phyloP scores from a whole-genome alignment of 2,888 invertebrate species.

The Plusia festucae region DNA sequence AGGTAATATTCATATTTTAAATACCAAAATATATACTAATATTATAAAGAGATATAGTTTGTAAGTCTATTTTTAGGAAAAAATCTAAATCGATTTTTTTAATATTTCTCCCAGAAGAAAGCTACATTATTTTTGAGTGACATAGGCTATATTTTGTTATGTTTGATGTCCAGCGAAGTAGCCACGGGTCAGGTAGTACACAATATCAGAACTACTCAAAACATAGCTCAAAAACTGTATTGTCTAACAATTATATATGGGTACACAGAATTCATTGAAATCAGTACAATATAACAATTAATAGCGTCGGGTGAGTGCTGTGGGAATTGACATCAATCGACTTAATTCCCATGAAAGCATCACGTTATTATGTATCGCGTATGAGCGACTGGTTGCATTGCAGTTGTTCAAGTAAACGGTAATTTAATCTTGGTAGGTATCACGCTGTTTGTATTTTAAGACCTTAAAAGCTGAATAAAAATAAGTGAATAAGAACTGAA shows the following conservation, averaged over 20 bases:
- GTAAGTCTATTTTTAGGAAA: no score
- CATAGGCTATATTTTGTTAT: no score
- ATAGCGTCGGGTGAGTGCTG: constrained; percentile 47
- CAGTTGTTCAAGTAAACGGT: neutral
- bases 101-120: no score
- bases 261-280: constrained; percentile 34
- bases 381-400: neutral
- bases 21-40: neutral
- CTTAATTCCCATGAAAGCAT: constrained; percentile 28
- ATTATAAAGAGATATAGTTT: no score
- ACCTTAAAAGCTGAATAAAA: no score
- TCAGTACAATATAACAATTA: constrained; percentile 51
- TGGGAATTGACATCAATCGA: constrained; percentile 58
- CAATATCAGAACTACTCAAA: no score
- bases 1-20: neutral
- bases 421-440: neutral
- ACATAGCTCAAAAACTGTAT: neutral
- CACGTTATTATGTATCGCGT: constrained; percentile 11
- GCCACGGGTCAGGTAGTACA: no score
- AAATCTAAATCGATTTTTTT: no score
- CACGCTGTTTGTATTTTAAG: neutral
- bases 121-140: no score
- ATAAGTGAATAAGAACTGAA: no score
- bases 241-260: neutral
- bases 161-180: no score